Evolutionary conservation across 2,113 vertebrate species (phyloP), one percentile per base, ranked within the genome.

Genomic region (Engystomops pustulosus): DNA sequence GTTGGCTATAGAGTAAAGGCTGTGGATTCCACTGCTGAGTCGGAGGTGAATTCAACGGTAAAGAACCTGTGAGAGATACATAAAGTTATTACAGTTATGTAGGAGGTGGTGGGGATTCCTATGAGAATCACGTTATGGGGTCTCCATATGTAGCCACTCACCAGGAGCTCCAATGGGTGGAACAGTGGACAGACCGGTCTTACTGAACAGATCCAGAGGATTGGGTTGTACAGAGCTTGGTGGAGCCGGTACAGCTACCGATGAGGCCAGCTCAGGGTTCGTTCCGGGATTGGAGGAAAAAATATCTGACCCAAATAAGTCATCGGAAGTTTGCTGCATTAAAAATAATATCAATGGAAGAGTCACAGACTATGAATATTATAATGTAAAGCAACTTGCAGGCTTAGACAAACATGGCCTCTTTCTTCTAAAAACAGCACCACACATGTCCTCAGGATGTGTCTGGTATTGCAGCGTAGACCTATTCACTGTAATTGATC

Each of bases 241-340:
- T 3, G 90, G 90, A 20, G 75, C 1, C 11, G 75, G 25, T 14
- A 88, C 85, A 76, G 53, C 32, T 14, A 88, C 68, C 23, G 88
- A 74, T 36, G 89, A 78, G 0, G 47, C 87, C 81, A 91, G 84
- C 10, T 12, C 62, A 78, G 89, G 83, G 65, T 47, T 81, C 49
- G 92, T 88, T 55, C 86, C 74, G 87, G 89, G 4, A 0, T 72
- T 23, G 18, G 90, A 65, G 83, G 83, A 86, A 89, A 98, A 96
- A n/a, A 95, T 86, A 34, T 95, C 93, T 69, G 94, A 87, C 32
- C 93, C 95, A 89, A 98, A 94, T 44, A 96, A 88, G 70, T 95
- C 92, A 88, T 85, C 93, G 0, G 92, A 86, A 86, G 93, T 41
- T 84, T 89, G 87, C 97, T 99, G 87, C 23, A 65, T 44, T 85